Base-by-base conservation (phyloP, 2,888 invertebrate genomes). In the Megalurothrips usitatus region DNA sequence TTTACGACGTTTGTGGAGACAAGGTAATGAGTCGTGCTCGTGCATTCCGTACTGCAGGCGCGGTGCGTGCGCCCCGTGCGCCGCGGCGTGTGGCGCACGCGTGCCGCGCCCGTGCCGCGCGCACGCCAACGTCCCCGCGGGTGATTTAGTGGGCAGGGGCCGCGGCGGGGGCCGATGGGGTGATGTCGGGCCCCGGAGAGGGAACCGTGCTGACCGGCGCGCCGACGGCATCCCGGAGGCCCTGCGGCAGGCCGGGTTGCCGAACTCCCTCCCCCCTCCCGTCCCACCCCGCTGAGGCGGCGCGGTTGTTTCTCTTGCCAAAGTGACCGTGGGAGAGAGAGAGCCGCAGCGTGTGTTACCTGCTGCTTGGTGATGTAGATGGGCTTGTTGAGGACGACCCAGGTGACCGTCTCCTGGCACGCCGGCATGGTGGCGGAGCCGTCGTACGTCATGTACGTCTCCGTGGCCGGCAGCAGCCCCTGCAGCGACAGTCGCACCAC, bases 391-490 rank as follows among this genome's bases (percentile, higher is more conserved):
- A 98, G 91, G 86, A 99, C 94, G 87, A 99, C 91, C 99, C 99
- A 99, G 85, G 98, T 98, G 88, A 98, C 98, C 47, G 98, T 98
- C 89, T 99, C 99, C 88, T 97, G 94, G 89, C 99, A 99, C 83
- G 97, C 96, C 3, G 99, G 99, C 87, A 96, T 96, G 81, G 98
- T 98, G 82, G 96, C 94, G 78, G 98, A 98, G 80, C 98, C 99
- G 86, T 98, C 97, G 88, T 98, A 99, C 81, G 99, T 99, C 94
- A 99, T 96, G 89, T 97, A 99, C 89, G 96, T 95, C 86, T 96
- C 94, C 79, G 97, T 98, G 85, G 95, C 94, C 9, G 99, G 98
- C 83, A 99, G 89, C 82, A 99, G 90, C 48, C 95, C 95, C 81
- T 94, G 91, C 81, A 98, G 94, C 79, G 96, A 96, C 85, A 98